These are phyloP conservation scores for Drosophila acutilabella DNA, from an alignment of 2,888 invertebrate genomes.

Conservation along the genomic window DNA sequence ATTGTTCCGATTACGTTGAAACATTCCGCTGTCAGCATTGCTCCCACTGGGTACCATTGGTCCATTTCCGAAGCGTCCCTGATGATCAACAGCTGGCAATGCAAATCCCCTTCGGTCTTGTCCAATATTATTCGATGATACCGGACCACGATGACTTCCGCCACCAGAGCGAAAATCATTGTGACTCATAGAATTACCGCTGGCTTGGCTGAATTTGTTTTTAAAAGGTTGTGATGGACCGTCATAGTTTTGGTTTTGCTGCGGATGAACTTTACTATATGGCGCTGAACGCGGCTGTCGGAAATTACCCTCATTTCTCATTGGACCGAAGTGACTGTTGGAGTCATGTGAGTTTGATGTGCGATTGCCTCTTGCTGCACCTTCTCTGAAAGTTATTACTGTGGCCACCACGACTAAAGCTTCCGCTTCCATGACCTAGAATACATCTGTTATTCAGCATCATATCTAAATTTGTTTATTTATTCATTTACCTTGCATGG, in stretches of 20 bases:
- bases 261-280: constrained; percentile 56
- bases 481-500: constrained; percentile 45
- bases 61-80: constrained; percentile 82
- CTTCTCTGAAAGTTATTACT: constrained; percentile 52
- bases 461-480: background rate
- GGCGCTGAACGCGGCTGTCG: constrained; percentile 74
- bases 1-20: constrained; percentile 55
- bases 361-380: constrained; percentile 37
- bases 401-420: constrained; percentile 73
- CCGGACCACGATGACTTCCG: constrained; percentile 32
- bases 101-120: constrained; percentile 84
- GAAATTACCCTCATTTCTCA: constrained; percentile 67
- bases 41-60: constrained; percentile 36
- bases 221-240: constrained; percentile 46
- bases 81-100: constrained; percentile 76
- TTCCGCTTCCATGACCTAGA: constrained; percentile 33
- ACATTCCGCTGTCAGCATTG: constrained; percentile 49
- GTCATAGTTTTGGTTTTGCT: constrained; percentile 59
- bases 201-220: constrained; percentile 58
- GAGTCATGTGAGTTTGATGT: constrained; percentile 30
- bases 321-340: constrained; percentile 65
- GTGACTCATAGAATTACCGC: constrained; percentile 27
- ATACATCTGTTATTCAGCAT: background rate
- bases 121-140: constrained; percentile 44
- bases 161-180: constrained; percentile 54